Percentiles rank a stretch among this genome's conserved stretches.
Evolutionary conservation across 2,888 invertebrate species (phyloP).

Genomic region (Sarcophaga carnaria): DNA sequence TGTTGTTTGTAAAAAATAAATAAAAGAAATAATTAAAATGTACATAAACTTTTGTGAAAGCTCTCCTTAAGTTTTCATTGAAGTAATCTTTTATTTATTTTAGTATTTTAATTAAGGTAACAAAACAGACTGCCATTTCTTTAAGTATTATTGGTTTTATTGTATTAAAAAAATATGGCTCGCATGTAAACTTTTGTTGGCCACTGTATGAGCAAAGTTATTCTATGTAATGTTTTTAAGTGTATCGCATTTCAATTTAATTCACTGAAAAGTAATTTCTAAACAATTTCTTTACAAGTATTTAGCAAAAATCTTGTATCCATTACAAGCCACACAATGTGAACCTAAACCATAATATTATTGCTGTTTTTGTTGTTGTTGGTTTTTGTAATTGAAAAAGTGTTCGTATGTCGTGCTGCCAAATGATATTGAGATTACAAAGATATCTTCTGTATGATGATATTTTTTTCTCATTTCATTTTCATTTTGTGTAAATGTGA

Average conservation of each 20-base stretch:
- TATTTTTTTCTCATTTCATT: neutral
- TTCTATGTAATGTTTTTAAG: neutral
- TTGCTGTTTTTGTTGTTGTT: too few relatives aligned
- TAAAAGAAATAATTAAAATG: too few relatives aligned
- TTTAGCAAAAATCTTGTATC: neutral
- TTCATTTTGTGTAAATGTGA: conserved; percentile 1
- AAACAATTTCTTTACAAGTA: neutral
- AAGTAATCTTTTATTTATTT: too few relatives aligned
- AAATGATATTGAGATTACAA: conserved; percentile 34
- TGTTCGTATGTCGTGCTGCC: neutral
- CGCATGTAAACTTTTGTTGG: too few relatives aligned
- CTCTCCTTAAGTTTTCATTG: too few relatives aligned
- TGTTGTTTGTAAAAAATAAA: too few relatives aligned
- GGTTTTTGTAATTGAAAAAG: conserved; percentile 9
- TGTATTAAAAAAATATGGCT: too few relatives aligned
- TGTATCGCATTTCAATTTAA: neutral
- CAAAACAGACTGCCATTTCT: too few relatives aligned
- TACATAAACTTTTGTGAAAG: too few relatives aligned
- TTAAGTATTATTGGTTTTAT: too few relatives aligned
- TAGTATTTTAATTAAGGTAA: too few relatives aligned
- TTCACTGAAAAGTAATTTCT: neutral
- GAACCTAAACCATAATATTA: neutral
- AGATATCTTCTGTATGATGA: conserved; percentile 37
- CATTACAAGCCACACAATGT: neutral
- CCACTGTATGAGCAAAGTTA: too few relatives aligned